Base-by-base conservation (phyloP, 2,113 vertebrate genomes). In the Motacilla tschutschensis region DNA sequence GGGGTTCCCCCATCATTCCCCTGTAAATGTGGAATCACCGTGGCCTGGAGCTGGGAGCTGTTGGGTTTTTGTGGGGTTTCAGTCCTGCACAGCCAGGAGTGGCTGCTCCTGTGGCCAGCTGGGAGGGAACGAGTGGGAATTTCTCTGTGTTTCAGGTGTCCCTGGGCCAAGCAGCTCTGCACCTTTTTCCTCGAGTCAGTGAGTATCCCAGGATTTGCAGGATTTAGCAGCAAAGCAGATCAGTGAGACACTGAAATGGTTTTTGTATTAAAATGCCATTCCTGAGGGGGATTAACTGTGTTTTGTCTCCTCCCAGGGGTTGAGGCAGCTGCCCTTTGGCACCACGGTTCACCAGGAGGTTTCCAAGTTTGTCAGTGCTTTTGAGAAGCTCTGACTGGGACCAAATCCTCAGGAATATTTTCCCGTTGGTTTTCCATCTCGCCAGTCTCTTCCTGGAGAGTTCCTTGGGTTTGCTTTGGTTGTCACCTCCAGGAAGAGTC, bases 151-250 rank as follows among this genome's bases (percentile, higher is more conserved):
- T 93, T 50, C 67, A 93, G 94, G 28, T 95, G 92, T 90, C 89
- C 80, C 0, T 96, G 94, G 95, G 79, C 72, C 41, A 87, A 80
- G 48, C 47, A 87, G 8, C 90, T 95, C 33, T 76, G 90, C 74
- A 46, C n/a, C 48, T 87, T 82, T 35, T 75, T 88, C 43, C 77
- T 66, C 31, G 88, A 60, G 5, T 35, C n/a, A 7, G 94, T 92
- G 89, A 94, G 94, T 93, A 73, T 63, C 59, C 43, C 9, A 25
- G 0, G 9, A 13, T 12, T 9, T 47, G 7, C 16, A 12, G 9
- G 41, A 65, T 35, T 40, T 21, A n/a, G 22, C 55, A 41, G 5
- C 50, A n/a, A 28, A 50, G 44, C 9, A 1, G 14, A 8, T 29
- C 28, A 48, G 5, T 26, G 8, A 48, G 7, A 13, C 28, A 25